Evolutionary conservation across 2,797 vertebrate genomes (phyloP), one percentile per base, ranked within the genome.

Genomic region (Gymnothorax reevesii): DNA sequence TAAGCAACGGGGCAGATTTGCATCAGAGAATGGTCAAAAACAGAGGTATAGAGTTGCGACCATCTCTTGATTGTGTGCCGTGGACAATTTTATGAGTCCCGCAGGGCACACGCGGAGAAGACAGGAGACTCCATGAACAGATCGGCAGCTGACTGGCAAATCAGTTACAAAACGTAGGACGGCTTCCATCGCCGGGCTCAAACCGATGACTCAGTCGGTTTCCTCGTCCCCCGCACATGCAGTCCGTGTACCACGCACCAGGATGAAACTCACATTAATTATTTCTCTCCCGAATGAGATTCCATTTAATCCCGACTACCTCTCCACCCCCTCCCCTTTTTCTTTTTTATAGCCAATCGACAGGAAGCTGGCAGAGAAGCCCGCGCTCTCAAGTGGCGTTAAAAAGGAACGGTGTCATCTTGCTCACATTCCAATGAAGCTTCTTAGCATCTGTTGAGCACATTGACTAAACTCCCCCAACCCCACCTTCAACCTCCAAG

Each of bases 241-340:
- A 89, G 86, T 83, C 85, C 33, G 33, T 62, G 85, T 55, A 49
- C 25, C 42, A 90, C 90, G 88, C 85, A 90, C 33, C 88, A 66
- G 90, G 91, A 91, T 92, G 90, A 94, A 95, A 95, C 91, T 90
- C 89, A 85, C 91, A 91, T 25, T 25, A 69, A 69, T 92, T 92
- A 93, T 90, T 92, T 92, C 86, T 88, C 89, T 87, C 84, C 88
- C 80, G 88, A 84, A 52, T 85, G 71, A 79, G 42, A 88, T 93
- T 88, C 55, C 69, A 55, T 90, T 91, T 88, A 77, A 88, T 87
- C 86, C 52, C 87, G 90, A 93, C 93, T 87, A 66, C 73, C 85
- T 77, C 87, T 89, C n/a, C 20, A 4, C 22, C 73, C 85, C 75
- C 87, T 89, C n/a, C 20, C 6, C 22, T 22, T 64, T 84, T 88